These are phyloP conservation scores for Sitta carolinensis DNA, from an alignment of 2,797 vertebrate species.

Conservation along the genomic window DNA sequence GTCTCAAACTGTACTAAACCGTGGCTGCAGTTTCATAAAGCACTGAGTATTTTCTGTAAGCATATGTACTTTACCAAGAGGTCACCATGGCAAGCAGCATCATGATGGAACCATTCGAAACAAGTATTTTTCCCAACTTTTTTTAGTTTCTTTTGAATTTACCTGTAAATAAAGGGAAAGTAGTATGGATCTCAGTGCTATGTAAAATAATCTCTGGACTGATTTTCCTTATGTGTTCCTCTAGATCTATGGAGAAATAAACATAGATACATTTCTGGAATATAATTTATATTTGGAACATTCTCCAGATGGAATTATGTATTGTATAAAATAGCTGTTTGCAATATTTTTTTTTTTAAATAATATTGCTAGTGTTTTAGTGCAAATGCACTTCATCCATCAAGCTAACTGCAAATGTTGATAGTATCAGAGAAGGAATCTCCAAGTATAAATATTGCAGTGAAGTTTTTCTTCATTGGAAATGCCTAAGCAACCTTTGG, in stretches of 20 bases:
- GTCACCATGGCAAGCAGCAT: not conserved
- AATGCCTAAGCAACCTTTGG: not conserved
- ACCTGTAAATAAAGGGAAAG: not conserved
- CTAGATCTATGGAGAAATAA: not conserved
- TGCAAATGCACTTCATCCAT: not conserved
- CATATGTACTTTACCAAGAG: not conserved
- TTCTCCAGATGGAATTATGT: not conserved
- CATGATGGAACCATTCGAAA: not conserved
- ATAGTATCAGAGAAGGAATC: not conserved
- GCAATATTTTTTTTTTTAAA: not conserved
- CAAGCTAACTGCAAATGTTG: not conserved
- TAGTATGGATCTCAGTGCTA: not conserved
- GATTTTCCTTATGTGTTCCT: not conserved
- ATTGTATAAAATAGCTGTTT: not conserved
- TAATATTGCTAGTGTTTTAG: not conserved
- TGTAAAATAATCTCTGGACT: not conserved
- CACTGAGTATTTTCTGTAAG: not conserved
- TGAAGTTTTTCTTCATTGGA: not conserved
- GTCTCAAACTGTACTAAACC: not conserved
- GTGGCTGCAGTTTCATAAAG: not conserved
- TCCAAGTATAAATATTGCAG: not conserved
- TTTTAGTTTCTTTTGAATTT: not conserved
- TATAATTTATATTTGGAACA: not conserved
- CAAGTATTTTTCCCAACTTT: not conserved
- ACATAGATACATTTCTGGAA: not conserved